These are phyloP conservation scores for Torymus tubicola DNA, from an alignment of 2,888 invertebrate genomes.

Conservation along the genomic window DNA sequence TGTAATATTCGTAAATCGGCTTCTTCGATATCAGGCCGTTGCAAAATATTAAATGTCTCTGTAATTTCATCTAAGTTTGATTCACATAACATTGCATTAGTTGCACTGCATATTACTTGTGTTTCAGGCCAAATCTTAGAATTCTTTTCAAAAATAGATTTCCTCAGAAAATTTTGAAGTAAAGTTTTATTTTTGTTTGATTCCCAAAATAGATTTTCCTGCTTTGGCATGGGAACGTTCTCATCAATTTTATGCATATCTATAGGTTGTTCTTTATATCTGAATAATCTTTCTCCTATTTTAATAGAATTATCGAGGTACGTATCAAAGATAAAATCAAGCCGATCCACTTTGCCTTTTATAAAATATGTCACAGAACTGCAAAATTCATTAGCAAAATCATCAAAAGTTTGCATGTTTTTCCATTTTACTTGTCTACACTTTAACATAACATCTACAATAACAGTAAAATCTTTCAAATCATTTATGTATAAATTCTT, in stretches of 20 bases:
- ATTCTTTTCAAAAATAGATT: neutral
- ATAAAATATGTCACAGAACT: neutral
- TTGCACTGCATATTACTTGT: constrained; percentile 17
- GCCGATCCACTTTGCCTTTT: neutral
- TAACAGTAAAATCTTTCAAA: neutral
- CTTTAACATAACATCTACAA: constrained; percentile 46
- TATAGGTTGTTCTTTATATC: constrained; percentile 5
- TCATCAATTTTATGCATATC: constrained; percentile 17
- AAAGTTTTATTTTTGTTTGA: neutral
- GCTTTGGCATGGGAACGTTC: constrained; percentile 4
- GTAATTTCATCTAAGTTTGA: neutral
- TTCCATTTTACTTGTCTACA: constrained; percentile 26
- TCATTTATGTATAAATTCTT: neutral
- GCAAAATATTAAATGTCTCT: neutral
- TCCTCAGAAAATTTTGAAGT: constrained; percentile 17
- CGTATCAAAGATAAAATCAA: constrained; percentile 41
- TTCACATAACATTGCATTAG: neutral
- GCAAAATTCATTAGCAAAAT: constrained; percentile 22
- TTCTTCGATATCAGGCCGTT: constrained; percentile 2
- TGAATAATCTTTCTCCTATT: constrained; percentile 6
- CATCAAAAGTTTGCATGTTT: constrained; percentile 7
- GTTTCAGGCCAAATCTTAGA: constrained; percentile 7
- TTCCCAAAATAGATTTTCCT: constrained; percentile 17
- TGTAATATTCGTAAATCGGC: constrained; percentile 12
- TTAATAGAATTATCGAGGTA: constrained; percentile 53